These are phyloP conservation scores for Corythornis madagascariensis DNA, from an alignment of 2,113 vertebrate genomes.

Conservation along the genomic window DNA sequence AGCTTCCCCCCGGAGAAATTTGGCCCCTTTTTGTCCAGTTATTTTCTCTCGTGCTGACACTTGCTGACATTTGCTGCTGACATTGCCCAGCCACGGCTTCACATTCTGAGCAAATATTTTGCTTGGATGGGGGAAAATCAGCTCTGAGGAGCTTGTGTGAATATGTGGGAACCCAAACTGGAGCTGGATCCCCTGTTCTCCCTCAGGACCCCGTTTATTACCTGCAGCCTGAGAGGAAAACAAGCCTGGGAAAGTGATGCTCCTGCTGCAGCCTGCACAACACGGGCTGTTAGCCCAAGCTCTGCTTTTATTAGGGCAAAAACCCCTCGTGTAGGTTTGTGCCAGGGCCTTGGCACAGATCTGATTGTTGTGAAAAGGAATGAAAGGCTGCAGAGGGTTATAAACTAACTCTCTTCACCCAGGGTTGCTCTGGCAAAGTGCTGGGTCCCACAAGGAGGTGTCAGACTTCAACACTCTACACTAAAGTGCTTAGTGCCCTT, in stretches of 20 bases:
- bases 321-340: not conserved
- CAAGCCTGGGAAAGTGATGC: not conserved
- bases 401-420: not conserved
- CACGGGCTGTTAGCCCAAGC: not conserved
- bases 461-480: accelerated
- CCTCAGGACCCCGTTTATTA: not conserved
- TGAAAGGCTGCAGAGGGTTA: not conserved
- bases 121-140: constrained; percentile 37
- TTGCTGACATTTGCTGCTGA: constrained; percentile 48
- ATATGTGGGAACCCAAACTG: not conserved
- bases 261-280: not conserved
- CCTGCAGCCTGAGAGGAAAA: not conserved
- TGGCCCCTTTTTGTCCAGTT: not conserved
- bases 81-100: not conserved
- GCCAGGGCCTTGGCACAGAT: accelerated
- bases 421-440: not conserved
- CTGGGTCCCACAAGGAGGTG: not conserved
- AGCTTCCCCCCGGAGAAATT: not conserved
- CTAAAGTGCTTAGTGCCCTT: not conserved
- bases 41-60: not conserved
- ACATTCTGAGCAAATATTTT: constrained; percentile 50
- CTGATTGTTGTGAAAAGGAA: not conserved
- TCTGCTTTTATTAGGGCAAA: not conserved
- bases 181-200: not conserved
- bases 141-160: not conserved